Conservation (phyloP, 2,113 vertebrate species). For the Paradoxurus hermaphroditus region DNA sequence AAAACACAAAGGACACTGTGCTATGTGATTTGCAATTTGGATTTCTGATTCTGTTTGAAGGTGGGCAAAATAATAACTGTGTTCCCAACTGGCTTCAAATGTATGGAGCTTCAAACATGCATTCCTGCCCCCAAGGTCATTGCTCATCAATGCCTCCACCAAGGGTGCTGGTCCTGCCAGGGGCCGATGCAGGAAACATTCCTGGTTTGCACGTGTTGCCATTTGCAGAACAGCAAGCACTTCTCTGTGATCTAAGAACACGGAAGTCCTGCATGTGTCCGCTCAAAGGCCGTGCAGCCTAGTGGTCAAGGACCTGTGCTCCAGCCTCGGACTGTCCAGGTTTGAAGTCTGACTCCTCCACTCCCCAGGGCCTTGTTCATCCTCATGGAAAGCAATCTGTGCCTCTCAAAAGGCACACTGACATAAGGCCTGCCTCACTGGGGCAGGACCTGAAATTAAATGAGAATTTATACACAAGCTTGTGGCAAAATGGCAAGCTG, state of each 20-base stretch:
- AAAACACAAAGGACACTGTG: slow-evolving; percentile 17
- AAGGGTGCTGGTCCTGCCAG: slow-evolving; percentile 40
- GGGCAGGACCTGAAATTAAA: slow-evolving; percentile 7
- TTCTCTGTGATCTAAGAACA: not conserved
- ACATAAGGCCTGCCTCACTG: not conserved
- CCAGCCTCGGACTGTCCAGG: not conserved
- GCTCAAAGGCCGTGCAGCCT: not conserved
- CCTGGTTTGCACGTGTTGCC: not conserved
- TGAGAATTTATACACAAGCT: slow-evolving; percentile 21
- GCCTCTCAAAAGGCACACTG: not conserved
- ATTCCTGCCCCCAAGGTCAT: slow-evolving; percentile 60
- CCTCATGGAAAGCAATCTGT: slow-evolving; percentile 24
- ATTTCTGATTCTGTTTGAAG: slow-evolving; percentile 62
- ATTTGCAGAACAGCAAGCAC: not conserved
- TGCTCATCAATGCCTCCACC: slow-evolving; percentile 48
- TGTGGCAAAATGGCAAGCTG: slow-evolving; percentile 13
- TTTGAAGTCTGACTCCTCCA: not conserved
- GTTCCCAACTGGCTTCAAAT: not conserved
- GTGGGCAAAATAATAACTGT: slow-evolving; percentile 6
- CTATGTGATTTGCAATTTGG: not conserved
- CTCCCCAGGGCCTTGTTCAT: not conserved
- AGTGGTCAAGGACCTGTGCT: not conserved
- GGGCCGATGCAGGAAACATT: not conserved
- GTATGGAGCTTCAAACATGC: slow-evolving; percentile 54
- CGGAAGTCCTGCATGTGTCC: not conserved